phyloP scores from a whole-genome alignment of 2,888 invertebrate species.

The Chesias legatella region DNA sequence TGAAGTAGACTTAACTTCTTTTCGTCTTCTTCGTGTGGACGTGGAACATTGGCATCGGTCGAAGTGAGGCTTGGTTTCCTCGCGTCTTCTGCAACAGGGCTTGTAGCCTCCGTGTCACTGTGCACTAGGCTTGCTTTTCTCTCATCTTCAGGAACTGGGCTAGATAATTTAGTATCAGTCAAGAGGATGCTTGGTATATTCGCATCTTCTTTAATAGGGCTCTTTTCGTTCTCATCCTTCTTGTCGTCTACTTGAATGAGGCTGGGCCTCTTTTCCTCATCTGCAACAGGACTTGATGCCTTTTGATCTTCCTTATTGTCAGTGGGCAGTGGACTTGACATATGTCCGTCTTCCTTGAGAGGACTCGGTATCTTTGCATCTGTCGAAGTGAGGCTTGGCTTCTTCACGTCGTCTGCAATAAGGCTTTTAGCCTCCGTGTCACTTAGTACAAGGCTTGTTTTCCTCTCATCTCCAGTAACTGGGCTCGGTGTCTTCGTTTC shows the following conservation, averaged over 20 bases:
- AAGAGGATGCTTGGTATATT: not conserved
- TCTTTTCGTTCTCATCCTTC: not conserved
- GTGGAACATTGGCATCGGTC: constrained; percentile 1
- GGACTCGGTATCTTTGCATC: constrained; percentile 1
- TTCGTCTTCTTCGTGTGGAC: not conserved
- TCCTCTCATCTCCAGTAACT: constrained; percentile 5
- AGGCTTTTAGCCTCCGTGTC: no score
- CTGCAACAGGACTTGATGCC: not conserved
- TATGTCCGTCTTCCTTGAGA: not conserved
- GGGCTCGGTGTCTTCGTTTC: not conserved
- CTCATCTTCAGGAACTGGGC: not conserved
- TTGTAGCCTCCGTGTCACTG: no score
- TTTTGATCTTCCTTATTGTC: not conserved
- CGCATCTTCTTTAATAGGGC: no score
- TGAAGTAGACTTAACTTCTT: no score
- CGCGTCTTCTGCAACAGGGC: constrained; percentile 3
- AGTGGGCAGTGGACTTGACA: no score
- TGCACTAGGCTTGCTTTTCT: not conserved
- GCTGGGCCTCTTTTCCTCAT: no score
- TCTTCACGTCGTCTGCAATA: constrained; percentile 4
- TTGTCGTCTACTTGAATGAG: not conserved
- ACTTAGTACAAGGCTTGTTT: constrained; percentile 1
- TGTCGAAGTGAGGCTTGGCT: constrained; percentile 7
- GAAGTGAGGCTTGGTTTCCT: constrained; percentile 9
- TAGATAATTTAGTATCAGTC: not conserved